Evolutionary conservation across 2,113 vertebrate species (phyloP), one percentile per base, ranked within the genome.

Genomic region (Silurus asotus): DNA sequence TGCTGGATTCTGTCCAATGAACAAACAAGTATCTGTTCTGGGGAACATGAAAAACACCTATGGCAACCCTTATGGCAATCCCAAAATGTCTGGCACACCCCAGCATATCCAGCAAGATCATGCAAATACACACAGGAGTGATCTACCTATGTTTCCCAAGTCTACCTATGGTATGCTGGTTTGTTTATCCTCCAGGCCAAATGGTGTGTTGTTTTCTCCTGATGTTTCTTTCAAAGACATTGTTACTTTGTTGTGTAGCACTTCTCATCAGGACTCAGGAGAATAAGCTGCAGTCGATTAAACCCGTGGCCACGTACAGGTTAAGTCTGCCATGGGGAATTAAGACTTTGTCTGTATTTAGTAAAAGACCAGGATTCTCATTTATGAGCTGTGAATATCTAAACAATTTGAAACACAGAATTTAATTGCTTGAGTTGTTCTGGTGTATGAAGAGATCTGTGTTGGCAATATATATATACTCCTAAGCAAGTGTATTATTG

Each of bases 161-260:
- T 48, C 51, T 55, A 15, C 25, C 49, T 45, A 19, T 55, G 53
- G 4, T 65, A 55, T 55, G 25, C 23, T 65, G 53, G 20, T 77
- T 53, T 83, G 70, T 88, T 81, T 85, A 78, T 81, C 62, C 84
- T 86, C n/a, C 51, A 64, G 85, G 79, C 79, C n/a, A 82, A 45
- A 61, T n/a, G n/a, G 37, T 37, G 53, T 75, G 61, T 79, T 69
- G 53, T 82, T 72, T 48, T 61, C 49, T 70, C 15, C 77, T 59
- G 15, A 61, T 59, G 37, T 72, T 58, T 77, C n/a, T 78, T 64
- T 37, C 62, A 20, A 78, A 78, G 56, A 23, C 19, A 15, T 72
- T 17, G n/a, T 81, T 56, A 37, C 19, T 13, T 75, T 81, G 48
- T 81, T 23, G n/a, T 55, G 25, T 75, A 61, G 15, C 51, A 56